Percentiles rank a stretch among this genome's conserved stretches.
These are phyloP conservation scores for Camptogramma bilineatum DNA, from an alignment of 2,888 invertebrate species.

Conservation along the genomic window DNA sequence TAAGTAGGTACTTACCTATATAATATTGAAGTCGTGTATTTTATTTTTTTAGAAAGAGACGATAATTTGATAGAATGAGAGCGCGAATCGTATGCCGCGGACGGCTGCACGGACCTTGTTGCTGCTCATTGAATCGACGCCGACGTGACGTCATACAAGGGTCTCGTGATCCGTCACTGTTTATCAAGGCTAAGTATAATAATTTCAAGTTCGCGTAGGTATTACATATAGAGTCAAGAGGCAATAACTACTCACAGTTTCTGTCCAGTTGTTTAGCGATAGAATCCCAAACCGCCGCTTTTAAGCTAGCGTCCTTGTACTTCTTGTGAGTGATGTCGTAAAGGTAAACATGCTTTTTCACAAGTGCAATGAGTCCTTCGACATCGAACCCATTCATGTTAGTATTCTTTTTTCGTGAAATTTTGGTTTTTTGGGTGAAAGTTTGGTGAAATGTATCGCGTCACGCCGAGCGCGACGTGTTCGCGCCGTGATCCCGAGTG, in stretches of 20 bases:
- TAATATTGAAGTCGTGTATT: not conserved
- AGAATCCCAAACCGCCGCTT: slow-evolving; percentile 32
- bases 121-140: not conserved
- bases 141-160: not conserved
- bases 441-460: not conserved
- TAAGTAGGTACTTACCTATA: too few species aligned
- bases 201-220: not conserved
- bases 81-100: not conserved
- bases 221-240: not conserved
- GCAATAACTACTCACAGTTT: slow-evolving; percentile 25
- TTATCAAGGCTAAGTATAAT: not conserved
- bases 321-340: slow-evolving; percentile 33
- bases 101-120: not conserved
- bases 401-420: slow-evolving; percentile 10
- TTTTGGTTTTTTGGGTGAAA: slow-evolving; percentile 8
- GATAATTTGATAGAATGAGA: not conserved
- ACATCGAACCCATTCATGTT: slow-evolving; percentile 28
- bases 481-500: slow-evolving; percentile 20
- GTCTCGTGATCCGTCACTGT: not conserved
- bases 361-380: slow-evolving; percentile 30
- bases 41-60: not conserved
- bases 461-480: slow-evolving; percentile 31
- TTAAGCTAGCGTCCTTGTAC: slow-evolving; percentile 34
- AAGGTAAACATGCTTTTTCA: slow-evolving; percentile 30
- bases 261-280: slow-evolving; percentile 28